phyloP scores from a whole-genome alignment of 2,888 invertebrate genomes.

The Clepsis dumicolana region DNA sequence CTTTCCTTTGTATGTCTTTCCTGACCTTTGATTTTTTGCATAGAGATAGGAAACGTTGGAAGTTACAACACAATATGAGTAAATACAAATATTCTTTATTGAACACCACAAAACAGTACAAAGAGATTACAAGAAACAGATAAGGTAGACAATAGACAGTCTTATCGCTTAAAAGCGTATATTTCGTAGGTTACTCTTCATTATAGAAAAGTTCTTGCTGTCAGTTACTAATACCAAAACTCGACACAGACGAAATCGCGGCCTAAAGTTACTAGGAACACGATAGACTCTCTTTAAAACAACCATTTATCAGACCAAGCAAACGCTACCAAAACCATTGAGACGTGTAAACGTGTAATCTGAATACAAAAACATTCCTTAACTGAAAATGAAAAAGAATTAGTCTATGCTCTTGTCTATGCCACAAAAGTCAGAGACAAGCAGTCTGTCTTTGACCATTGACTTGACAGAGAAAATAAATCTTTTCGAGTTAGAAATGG shows the following conservation, averaged over 20 bases:
- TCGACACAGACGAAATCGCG: neutral
- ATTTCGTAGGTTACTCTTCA: too few species aligned
- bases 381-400: constrained; percentile 43
- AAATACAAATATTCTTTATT: too few species aligned
- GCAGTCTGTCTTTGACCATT: constrained; percentile 45
- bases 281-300: constrained; percentile 14
- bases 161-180: too few species aligned
- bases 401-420: constrained; percentile 40
- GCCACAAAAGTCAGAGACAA: constrained; percentile 40
- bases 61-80: too few species aligned
- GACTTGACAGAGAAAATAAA: constrained; percentile 37
- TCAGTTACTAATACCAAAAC: too few species aligned
- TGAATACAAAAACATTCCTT: constrained; percentile 36
- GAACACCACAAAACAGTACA: too few species aligned
- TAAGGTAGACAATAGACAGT: too few species aligned
- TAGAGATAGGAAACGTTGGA: too few species aligned
- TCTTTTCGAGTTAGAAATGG: constrained; percentile 28
- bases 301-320: constrained; percentile 38
- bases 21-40: too few species aligned
- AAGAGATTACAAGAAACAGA: too few species aligned
- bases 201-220: too few species aligned
- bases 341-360: constrained; percentile 36
- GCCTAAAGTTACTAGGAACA: neutral
- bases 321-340: constrained; percentile 41
- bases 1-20: too few species aligned